These are phyloP conservation scores for Euproctis similis DNA, from an alignment of 2,888 invertebrate genomes.

Conservation along the genomic window DNA sequence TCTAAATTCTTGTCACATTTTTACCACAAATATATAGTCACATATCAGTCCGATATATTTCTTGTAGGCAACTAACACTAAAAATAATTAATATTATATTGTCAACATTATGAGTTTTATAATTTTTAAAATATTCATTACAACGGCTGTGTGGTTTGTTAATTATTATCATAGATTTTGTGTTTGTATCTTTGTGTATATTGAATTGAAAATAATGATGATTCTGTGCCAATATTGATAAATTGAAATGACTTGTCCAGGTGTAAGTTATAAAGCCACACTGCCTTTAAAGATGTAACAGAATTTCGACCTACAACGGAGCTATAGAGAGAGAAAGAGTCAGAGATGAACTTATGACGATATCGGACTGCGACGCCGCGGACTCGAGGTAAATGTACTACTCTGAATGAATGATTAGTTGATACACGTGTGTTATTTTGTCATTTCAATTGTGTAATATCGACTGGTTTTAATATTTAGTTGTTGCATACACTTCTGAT, in stretches of 20 bases:
- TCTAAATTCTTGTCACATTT: constrained; percentile 16
- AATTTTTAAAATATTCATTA: constrained; percentile 23
- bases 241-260: constrained; percentile 67
- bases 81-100: constrained; percentile 25
- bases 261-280: constrained; percentile 66
- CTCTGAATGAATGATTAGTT: constrained; percentile 53
- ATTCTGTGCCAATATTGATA: constrained; percentile 51
- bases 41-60: constrained; percentile 27
- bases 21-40: constrained; percentile 16
- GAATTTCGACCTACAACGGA: constrained; percentile 50
- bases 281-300: constrained; percentile 59
- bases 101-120: constrained; percentile 32
- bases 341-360: constrained; percentile 38
- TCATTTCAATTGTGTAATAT: constrained; percentile 29
- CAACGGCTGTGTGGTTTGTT: constrained; percentile 58
- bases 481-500: constrained; percentile 10
- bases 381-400: constrained; percentile 68
- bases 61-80: constrained; percentile 45
- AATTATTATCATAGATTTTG: constrained; percentile 19
- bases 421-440: constrained; percentile 22
- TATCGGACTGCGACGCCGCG: constrained; percentile 48
- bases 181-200: too few species aligned
- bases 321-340: constrained; percentile 52
- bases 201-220: constrained; percentile 25
- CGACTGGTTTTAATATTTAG: constrained; percentile 11